Percentiles rank a stretch among this genome's conserved stretches.
Evolutionary conservation across 2,888 invertebrate genomes (phyloP).

Genomic region (Drymonia ruficornis): DNA sequence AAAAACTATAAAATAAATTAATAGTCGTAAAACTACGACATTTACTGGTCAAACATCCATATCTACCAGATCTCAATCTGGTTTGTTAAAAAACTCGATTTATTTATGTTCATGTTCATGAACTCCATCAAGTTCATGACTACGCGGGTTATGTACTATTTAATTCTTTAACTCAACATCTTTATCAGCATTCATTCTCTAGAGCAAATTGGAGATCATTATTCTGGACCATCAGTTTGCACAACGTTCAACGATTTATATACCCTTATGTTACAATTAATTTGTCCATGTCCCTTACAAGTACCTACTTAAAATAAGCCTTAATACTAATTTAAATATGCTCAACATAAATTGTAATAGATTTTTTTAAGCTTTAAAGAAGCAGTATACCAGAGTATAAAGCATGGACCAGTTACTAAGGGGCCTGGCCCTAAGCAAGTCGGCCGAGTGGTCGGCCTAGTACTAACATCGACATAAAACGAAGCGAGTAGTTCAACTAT

Average conservation of each 20-base stretch:
- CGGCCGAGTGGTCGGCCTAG: too few relatives aligned
- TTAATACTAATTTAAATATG: background rate
- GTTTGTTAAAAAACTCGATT: background rate
- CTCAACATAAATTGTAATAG: background rate
- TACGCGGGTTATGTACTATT: too few relatives aligned
- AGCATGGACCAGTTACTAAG: too few relatives aligned
- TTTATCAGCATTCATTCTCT: background rate
- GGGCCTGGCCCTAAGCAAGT: too few relatives aligned
- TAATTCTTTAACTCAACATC: background rate
- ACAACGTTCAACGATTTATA: background rate
- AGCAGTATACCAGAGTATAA: too few relatives aligned
- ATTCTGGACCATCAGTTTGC: background rate
- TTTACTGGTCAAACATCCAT: background rate
- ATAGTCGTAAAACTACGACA: background rate
- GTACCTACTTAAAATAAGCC: background rate
- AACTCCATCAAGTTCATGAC: too few relatives aligned
- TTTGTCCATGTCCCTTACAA: background rate
- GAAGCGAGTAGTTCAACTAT: too few relatives aligned
- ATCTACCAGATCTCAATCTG: background rate
- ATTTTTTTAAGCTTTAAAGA: too few relatives aligned
- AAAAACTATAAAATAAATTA: conserved; percentile 2
- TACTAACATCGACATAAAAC: too few relatives aligned
- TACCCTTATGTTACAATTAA: background rate
- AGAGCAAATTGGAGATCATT: background rate
- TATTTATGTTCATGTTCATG: too few relatives aligned